A percentile compares a stretch with the other conserved stretches of the same genome.
Conservation (phyloP, 1,140 invertebrate species). For the Pentalonia nigronervosa region DNA sequence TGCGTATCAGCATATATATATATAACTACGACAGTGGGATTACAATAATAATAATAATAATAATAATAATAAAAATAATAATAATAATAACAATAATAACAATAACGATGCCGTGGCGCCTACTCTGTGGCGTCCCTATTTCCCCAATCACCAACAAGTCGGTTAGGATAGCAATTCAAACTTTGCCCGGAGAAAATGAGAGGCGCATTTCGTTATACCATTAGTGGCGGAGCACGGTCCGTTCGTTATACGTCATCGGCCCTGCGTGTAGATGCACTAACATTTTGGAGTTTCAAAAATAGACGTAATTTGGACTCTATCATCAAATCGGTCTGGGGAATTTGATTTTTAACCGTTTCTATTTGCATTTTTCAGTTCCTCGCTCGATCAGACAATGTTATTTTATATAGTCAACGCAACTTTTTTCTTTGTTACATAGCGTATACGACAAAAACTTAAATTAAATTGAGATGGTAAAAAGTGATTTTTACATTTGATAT, state of each 20-base stretch:
- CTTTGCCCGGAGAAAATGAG: neutral
- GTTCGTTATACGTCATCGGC: neutral
- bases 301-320: neutral
- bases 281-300: neutral
- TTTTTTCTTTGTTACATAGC: neutral
- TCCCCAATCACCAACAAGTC: neutral
- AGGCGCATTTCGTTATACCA: neutral
- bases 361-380: neutral
- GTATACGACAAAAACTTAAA: neutral
- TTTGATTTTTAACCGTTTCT: neutral
- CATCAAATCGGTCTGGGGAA: neutral
- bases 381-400: neutral
- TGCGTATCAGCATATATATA: neutral
- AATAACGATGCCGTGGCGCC: neutral
- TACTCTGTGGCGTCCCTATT: neutral
- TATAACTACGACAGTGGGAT: neutral
- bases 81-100: neutral
- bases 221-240: neutral
- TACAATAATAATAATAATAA: conserved; percentile 2
- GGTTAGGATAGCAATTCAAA: neutral
- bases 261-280: neutral
- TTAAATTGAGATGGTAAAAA: neutral
- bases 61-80: neutral
- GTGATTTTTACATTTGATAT: neutral
- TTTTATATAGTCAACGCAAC: neutral